A percentile compares a stretch with the other conserved stretches of the same genome.
Conservation (phyloP, 2,113 vertebrate species). For the Leptocoma aspasia region DNA sequence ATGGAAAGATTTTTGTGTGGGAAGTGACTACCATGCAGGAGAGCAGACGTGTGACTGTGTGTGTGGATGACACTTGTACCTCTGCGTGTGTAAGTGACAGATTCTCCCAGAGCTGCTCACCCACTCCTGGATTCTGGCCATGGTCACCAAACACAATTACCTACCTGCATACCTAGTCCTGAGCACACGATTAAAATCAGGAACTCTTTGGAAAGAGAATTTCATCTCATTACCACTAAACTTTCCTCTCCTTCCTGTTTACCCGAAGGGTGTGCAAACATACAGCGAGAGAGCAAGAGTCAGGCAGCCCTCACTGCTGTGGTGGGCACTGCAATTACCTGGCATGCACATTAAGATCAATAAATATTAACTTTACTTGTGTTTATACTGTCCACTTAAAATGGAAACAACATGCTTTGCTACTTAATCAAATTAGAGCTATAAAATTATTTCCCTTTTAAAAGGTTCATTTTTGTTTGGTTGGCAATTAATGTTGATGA, state of each 20-base stretch:
- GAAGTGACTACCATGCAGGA: background rate
- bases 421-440: constrained; percentile 77
- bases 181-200: background rate
- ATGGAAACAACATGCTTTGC: constrained; percentile 67
- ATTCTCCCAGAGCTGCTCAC: background rate
- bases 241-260: constrained; percentile 26
- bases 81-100: rapidly evolving
- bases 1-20: background rate
- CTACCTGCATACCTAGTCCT: background rate
- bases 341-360: constrained; percentile 44
- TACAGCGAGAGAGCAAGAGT: background rate
- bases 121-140: background rate
- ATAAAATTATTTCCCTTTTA: constrained; percentile 75
- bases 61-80: background rate
- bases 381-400: constrained; percentile 62
- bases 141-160: background rate
- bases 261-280: background rate
- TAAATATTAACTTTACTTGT: constrained; percentile 72
- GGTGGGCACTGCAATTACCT: background rate
- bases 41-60: rapidly evolving
- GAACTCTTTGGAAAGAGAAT: background rate
- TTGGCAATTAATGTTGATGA: constrained; percentile 76
- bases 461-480: constrained; percentile 70
- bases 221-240: constrained; percentile 21
- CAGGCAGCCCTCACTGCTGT: background rate